Base-by-base conservation (phyloP, 2,113 vertebrate genomes). In the Aix galericulata region DNA sequence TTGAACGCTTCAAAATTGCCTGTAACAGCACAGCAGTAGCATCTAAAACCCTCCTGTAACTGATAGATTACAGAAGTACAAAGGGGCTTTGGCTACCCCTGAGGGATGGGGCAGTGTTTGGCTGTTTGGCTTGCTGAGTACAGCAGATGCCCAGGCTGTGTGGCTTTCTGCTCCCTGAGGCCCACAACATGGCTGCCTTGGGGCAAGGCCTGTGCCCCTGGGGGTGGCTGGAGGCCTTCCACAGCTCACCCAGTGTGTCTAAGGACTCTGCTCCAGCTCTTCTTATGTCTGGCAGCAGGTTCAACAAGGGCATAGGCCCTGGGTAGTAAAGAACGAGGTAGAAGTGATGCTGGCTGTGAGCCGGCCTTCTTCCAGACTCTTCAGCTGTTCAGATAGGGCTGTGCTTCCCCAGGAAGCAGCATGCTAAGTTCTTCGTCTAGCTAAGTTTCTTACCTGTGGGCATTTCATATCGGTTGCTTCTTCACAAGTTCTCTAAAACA, bases 171-270 rank as follows among this genome's bases (percentile, higher is more conserved):
- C 82, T 42, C 34, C 21, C 15, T 9, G 20, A 38, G 31, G 38
- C 21, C 13, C 59, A 53, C 66, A 66, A 74, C 50, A 36, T 11
- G 27, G 3, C 17, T 40, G 36, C 21, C 44, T 46, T 10, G 38
- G 86, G 40, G 32, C n/a, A 69, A 60, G 46, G 31, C 20, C 46
- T 34, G 17, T 36, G 55, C 50, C 3, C 7, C 3, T 27, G 20
- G 25, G 21, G 10, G 2, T 14, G 8, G 34, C 8, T 32, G 7
- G 31, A 16, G 8, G 8, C 11, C 11, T 71, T 38, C 34, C 62
- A 48, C 10, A 71, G 23, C 7, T 9, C 44, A 1, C 14, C 40
- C 23, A 13, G 6, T 14, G 1, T 38, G 17, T 1, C 5, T 4
- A 23, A 52, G 26, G 5, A 9, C 31, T 59, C 8, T 53, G 25